Percentiles rank a stretch among this genome's conserved stretches.
Evolutionary conservation across 1,140 invertebrate genomes (phyloP).

Genomic region (Amphibalanus amphitrite): DNA sequence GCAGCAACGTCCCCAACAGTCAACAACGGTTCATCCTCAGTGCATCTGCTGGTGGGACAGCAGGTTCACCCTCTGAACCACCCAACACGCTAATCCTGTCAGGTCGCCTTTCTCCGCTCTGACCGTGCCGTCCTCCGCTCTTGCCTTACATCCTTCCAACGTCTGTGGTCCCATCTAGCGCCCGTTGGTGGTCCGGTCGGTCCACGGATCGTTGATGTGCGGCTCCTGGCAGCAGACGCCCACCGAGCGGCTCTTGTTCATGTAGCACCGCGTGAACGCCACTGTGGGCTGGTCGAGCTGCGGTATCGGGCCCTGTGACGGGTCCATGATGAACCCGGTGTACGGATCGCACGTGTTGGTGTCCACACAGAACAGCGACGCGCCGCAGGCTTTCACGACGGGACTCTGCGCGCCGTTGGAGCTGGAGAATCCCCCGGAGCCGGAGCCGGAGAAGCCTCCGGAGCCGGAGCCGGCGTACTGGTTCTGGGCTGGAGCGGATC

Average conservation of each 20-base stretch:
- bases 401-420: neutral
- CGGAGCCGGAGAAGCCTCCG: neutral
- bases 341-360: neutral
- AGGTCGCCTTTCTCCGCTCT: no score
- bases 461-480: neutral
- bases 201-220: neutral
- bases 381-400: neutral
- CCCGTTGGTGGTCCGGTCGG: neutral
- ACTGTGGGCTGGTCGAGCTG: neutral
- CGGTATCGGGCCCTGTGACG: neutral
- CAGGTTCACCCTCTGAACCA: no score
- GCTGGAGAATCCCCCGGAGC: no score
- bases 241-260: neutral
- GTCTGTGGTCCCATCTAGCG: neutral
- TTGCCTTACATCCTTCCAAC: no score
- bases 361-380: neutral
- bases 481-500: neutral
- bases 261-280: neutral
- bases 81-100: no score
- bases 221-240: neutral
- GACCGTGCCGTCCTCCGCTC: no score
- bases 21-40: no score
- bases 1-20: no score
- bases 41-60: no score
- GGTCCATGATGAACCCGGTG: neutral